Conservation (phyloP, 2,113 vertebrate species). For the Muscicapa adusta region DNA sequence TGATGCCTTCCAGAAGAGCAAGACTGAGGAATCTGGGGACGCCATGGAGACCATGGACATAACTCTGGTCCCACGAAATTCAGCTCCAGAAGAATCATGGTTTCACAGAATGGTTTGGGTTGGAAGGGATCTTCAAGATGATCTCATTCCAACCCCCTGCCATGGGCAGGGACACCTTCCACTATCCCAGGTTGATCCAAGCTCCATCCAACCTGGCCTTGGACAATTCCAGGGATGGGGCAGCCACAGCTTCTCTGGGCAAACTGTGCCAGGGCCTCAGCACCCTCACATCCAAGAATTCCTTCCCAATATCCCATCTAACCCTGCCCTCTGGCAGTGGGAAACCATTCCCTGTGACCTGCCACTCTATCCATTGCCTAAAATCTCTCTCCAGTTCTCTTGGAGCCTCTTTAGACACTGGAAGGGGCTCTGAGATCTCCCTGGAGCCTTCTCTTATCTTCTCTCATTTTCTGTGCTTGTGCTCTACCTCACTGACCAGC, state of each 20-base stretch:
- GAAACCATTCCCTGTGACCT: neutral
- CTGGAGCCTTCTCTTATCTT: rapidly evolving
- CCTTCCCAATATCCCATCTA: neutral
- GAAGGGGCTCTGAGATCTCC: neutral
- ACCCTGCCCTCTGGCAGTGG: rapidly evolving
- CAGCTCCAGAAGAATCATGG: neutral
- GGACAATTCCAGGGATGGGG: neutral
- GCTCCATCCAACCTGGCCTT: rapidly evolving
- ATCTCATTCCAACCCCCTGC: neutral
- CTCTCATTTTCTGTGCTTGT: neutral
- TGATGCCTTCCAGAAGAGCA: neutral
- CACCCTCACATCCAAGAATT: neutral
- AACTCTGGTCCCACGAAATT: rapidly evolving
- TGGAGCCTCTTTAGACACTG: neutral
- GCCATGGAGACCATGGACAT: no score
- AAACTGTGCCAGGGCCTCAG: neutral
- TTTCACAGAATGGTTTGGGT: neutral
- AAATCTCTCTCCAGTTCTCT: neutral
- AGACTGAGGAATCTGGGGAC: neutral
- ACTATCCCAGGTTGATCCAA: neutral
- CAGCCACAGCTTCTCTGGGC: neutral
- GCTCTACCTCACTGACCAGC: neutral
- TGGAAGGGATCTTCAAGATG: neutral
- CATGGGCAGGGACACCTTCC: neutral
- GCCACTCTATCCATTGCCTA: neutral